Base-by-base conservation (phyloP, 2,797 vertebrate species). In the Spheniscus humboldti region DNA sequence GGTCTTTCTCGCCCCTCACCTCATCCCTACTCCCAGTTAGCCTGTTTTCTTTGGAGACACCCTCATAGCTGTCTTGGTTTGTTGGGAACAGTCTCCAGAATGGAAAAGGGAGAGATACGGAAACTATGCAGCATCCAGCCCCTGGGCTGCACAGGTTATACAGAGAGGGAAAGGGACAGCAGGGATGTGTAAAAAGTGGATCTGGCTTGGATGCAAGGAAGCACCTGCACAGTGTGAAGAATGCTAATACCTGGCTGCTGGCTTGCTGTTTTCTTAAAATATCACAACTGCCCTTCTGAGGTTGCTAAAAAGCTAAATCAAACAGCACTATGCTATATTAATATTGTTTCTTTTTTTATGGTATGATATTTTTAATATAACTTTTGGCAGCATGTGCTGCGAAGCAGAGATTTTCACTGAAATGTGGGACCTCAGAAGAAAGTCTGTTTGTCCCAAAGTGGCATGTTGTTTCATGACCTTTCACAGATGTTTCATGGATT, bases 401-500 rank as follows among this genome's bases (percentile, higher is more conserved):
- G 52, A 88, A 85, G 35, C 76, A 92, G 66, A 83, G 45, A 68
- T 92, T 94, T 94, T 68, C 47, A 45, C 73, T 66, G 43, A 69
- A 88, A 90, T 7, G n/a, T 63, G 55, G 62, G 43, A 88, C 43
- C 48, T 92, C 71, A 57, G 60, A 80, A 93, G 60, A 77, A 96
- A 91, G 59, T 43, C 88, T 92, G 39, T 88, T 94, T 95, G 93
- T 96, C 94, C 74, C 50, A n/a, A 72, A 96, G 77, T 74, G 81
- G 53, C 68, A 28, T 31, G 80, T 86, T 94, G 17, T 92, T 95
- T 93, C 68, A 66, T 52, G 92, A 91, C 75, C 88, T 91, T 96
- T 87, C 86, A 93, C 92, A 89, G 94, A 92, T 93, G 95, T 93
- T 95, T 93, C 50, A 30, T 86, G 30, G 68, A 86, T 96, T 93